Evolutionary conservation across 2,888 invertebrate genomes (phyloP).

Genomic region (Hyposoter dolosus): DNA sequence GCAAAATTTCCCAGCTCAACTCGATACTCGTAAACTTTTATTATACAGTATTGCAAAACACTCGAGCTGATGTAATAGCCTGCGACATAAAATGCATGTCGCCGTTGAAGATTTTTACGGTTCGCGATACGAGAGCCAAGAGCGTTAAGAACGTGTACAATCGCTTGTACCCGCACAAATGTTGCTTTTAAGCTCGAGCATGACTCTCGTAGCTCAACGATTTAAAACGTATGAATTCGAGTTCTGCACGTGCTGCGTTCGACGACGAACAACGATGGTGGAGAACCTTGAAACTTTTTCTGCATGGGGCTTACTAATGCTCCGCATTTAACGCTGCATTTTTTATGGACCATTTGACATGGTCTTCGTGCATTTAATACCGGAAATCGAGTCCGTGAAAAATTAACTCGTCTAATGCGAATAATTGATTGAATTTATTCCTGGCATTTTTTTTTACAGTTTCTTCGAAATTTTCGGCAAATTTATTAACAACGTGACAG

Average conservation of each 20-base stretch:
- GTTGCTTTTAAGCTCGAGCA: not conserved
- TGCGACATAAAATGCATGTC: conserved; percentile 42
- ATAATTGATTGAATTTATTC: not conserved
- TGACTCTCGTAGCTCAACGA: conserved; percentile 6
- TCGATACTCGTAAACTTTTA: conserved; percentile 43
- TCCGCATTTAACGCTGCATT: not conserved
- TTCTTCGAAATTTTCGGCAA: not conserved
- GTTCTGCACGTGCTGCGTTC: not conserved
- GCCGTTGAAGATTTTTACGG: conserved; percentile 47
- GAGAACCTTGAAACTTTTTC: conserved; percentile 30
- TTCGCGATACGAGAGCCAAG: conserved; percentile 36
- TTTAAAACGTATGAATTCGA: conserved; percentile 15
- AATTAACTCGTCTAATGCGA: not conserved
- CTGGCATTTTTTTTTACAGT: not conserved
- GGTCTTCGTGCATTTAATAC: not conserved
- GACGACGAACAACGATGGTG: not conserved
- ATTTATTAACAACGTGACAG: not conserved
- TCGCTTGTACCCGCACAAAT: not conserved
- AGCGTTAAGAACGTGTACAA: conserved; percentile 31
- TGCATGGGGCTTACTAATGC: not conserved
- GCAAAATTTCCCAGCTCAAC: conserved; percentile 28
- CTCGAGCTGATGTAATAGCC: conserved; percentile 41
- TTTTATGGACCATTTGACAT: not conserved
- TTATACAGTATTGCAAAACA: conserved; percentile 39
- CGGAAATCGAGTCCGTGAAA: not conserved